Base-by-base conservation (phyloP, 2,113 vertebrate species). In the Dipodomys merriami region DNA sequence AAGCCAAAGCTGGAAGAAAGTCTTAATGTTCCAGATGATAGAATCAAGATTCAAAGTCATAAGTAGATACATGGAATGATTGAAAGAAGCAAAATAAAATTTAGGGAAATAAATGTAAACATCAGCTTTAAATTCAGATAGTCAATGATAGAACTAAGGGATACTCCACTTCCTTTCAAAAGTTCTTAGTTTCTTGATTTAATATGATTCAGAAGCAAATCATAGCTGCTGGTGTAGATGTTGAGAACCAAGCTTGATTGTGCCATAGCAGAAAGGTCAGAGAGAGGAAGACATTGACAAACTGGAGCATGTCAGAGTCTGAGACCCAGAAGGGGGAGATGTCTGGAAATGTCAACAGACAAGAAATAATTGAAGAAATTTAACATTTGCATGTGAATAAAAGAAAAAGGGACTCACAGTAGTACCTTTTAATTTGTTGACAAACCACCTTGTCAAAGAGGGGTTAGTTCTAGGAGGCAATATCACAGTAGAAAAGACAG, bases 331-430 rank as follows among this genome's bases (percentile, higher is more conserved):
- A 86, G 35, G 2, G 29, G 18, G 30, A 88, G 53, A 72, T n/a
- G 16, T 73, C 25, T 81, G 27, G 46, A 83, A 83, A 88, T 2
- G 10, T 82, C 0, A 1, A 72, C 39, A 84, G 25, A n/a, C 0
- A 65, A 85, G 12, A 91, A 86, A 73, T 76, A 88, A 29, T 29
- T 71, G 53, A 90, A 96, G 72, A 93, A 86, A 91, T 71, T 19
- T 46, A 76, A 35, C 4, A 49, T 78, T 84, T 90, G 7, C 77
- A 30, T 4, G 76, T 25, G 30, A 12, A 33, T 27, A 81, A 90
- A 82, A 85, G n/a, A 94, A 91, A 62, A 1, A 68, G 33, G 25
- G 33, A 93, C 23, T 84, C 39, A 91, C 13, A 62, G 79, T 23
- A 77, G 5, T 64, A 83, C 33, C 11, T 90, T 92, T 74, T 67